Conservation (phyloP, 2,797 vertebrate genomes). For the Sebastes ruberrimus region DNA sequence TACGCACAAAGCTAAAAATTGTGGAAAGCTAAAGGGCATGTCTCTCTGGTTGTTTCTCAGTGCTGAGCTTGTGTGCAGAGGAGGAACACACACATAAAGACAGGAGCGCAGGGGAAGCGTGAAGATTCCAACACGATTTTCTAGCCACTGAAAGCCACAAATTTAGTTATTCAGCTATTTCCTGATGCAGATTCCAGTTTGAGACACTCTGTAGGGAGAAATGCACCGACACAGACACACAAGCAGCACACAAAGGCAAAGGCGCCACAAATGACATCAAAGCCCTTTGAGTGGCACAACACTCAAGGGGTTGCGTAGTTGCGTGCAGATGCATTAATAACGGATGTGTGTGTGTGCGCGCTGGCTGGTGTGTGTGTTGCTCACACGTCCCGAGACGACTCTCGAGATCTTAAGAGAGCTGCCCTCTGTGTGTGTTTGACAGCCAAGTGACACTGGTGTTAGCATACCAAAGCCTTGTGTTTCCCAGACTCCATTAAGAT, state of each 20-base stretch:
- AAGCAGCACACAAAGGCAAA: slow-evolving; percentile 30
- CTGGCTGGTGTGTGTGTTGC: slow-evolving; percentile 27
- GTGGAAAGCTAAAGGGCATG: slow-evolving; percentile 26
- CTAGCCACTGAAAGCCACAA: slow-evolving; percentile 28
- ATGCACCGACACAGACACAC: slow-evolving; percentile 21
- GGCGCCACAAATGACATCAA: slow-evolving; percentile 50
- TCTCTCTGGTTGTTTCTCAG: not conserved
- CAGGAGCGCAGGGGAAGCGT: slow-evolving; percentile 1
- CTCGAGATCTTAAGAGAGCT: slow-evolving; percentile 69
- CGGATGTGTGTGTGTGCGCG: slow-evolving; percentile 11
- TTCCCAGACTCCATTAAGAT: slow-evolving; percentile 69
- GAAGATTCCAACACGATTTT: slow-evolving; percentile 23
- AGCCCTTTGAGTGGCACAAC: slow-evolving; percentile 44
- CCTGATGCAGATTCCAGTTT: slow-evolving; percentile 38
- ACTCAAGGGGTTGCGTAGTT: slow-evolving; percentile 42
- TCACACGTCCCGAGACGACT: slow-evolving; percentile 41
- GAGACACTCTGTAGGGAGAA: slow-evolving; percentile 23
- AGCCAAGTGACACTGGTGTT: slow-evolving; percentile 61
- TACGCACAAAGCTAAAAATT: slow-evolving; percentile 18
- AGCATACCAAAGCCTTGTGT: slow-evolving; percentile 73
- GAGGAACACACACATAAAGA: not conserved
- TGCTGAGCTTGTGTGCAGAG: not conserved
- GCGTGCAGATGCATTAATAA: slow-evolving; percentile 52
- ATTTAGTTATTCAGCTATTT: slow-evolving; percentile 39
- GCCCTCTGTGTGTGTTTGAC: slow-evolving; percentile 56